Conservation (phyloP, 1,140 invertebrate genomes). For the Saccostrea cuccullata region DNA sequence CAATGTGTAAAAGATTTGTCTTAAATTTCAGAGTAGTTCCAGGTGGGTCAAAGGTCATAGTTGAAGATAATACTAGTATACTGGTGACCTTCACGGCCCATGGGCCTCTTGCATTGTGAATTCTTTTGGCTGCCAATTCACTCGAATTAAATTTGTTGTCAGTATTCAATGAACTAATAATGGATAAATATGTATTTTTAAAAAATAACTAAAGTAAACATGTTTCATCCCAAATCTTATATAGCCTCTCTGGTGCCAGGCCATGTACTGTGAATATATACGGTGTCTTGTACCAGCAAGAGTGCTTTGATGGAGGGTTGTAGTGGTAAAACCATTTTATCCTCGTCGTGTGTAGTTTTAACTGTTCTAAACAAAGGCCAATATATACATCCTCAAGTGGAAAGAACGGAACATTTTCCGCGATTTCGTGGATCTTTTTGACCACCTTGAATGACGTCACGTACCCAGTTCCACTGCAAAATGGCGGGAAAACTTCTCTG, state of each 20-base stretch:
- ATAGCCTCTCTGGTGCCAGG: background rate
- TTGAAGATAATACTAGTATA: no score
- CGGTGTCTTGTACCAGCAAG: background rate
- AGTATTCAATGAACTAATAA: no score
- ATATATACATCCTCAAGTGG: constrained; percentile 76
- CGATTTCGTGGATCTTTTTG: constrained; percentile 64
- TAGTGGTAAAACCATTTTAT: background rate
- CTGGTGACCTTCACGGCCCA: no score
- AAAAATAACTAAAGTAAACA: background rate
- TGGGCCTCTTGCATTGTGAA: no score
- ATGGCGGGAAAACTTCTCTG: constrained; percentile 72
- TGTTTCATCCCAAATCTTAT: background rate
- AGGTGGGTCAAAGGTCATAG: no score
- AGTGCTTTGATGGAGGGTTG: background rate
- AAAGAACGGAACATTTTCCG: constrained; percentile 66
- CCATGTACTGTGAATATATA: constrained; percentile 11
- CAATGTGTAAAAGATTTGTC: no score
- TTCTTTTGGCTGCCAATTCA: no score
- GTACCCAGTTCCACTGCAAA: constrained; percentile 77
- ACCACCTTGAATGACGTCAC: constrained; percentile 72
- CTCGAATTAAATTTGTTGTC: no score
- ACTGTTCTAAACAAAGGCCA: constrained; percentile 55
- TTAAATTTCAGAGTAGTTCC: no score
- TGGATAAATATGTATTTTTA: no score
- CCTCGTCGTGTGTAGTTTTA: background rate